Base-by-base conservation (phyloP, 1,140 invertebrate species). In the Theocolax elegans region DNA sequence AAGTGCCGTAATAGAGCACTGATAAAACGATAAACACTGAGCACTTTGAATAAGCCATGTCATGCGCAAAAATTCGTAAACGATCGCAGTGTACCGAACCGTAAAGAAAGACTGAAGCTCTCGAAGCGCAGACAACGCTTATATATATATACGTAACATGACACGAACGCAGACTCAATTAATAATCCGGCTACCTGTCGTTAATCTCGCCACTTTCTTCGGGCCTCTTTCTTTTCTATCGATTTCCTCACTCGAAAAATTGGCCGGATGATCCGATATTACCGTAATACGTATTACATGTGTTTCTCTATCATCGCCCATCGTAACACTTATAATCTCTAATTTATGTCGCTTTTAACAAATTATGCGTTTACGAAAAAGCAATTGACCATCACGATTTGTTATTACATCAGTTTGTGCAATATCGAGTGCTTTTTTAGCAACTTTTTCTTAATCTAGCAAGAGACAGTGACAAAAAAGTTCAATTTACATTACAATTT, bases 131-230 rank as follows among this genome's bases (percentile, higher is more conserved):
- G 46, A 27, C 15, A 59, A 42, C 23, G 31, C 46, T 44, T 60
- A n/a, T n/a, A n/a, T 68, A 40, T 68, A 60, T 42, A 56, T 60
- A 38, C 42, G 46, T 68, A 27, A 42, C 40, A 38, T 48, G 29
- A 59, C 15, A 15, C 54, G 56, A 10, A 12, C 9, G 17, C 42
- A 9, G 35, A 23, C 21, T 60, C 44, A 35, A 68, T 60, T 67
- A 40, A 59, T 60, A 35, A 51, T 68, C 31, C 31, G 15, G 23
- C 29, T 59, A 49, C 46, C 38, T 21, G 19, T 15, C 35, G 13
- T 19, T 59, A 23, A 53, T 68, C 21, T 60, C 23, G 25, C 10
- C 21, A 60, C 56, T 68, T 68, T 68, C 66, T 59, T 68, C 31
- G 29, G 19, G 38, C 25, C 46, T 29, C 25, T 46, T 42, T 67